Base-by-base conservation (phyloP, 2,797 vertebrate species). In the Neosalanx taihuensis region DNA sequence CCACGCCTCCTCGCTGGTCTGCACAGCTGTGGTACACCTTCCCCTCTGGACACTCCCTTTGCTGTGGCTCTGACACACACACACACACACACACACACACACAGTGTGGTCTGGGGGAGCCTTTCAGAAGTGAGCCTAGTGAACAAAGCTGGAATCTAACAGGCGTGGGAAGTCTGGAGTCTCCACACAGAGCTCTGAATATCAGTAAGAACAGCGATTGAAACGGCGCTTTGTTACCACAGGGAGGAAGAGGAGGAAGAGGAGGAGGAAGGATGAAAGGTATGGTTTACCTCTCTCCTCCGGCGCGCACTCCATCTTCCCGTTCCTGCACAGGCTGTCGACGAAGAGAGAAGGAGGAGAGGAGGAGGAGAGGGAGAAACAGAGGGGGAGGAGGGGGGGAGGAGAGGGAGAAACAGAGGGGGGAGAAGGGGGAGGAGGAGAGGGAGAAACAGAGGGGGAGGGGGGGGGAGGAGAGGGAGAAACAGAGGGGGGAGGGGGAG, bases 21-120 rank as follows among this genome's bases (percentile, higher is more conserved):
- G 87, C 92, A 86, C 98, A 99, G 92, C 95, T 95, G 76, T 97
- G 96, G 88, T 96, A 99, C 73, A 95, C 93, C 90, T 98, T 99
- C 76, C 95, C 96, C 82, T 94, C 95, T 57, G 95, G 94, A 88
- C 98, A 99, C 66, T 92, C 91, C 30, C 90, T 89, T 3, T 83
- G 84, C 77, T 94, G 92, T 37, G 51, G 51, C 51, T 56, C 51
- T 83, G 3, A 66, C 13, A 49, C 64, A 64, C 63, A 64, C 18
- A 37, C 63, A 41, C 63, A 46, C 63, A 65, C 63, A 20, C 33
- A 66, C 64, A 23, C 37, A 30, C 31, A 23, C 0, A 26, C 64
- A 41, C 35, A 37, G 30, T 31, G 12, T 17, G 30, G 31, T 31
- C 30, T 33, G 61, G 41, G 5, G 10, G 17, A 56, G 51, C 18